Base-by-base conservation (phyloP, 2,797 vertebrate species). In the Pseudocheirus occidentalis region DNA sequence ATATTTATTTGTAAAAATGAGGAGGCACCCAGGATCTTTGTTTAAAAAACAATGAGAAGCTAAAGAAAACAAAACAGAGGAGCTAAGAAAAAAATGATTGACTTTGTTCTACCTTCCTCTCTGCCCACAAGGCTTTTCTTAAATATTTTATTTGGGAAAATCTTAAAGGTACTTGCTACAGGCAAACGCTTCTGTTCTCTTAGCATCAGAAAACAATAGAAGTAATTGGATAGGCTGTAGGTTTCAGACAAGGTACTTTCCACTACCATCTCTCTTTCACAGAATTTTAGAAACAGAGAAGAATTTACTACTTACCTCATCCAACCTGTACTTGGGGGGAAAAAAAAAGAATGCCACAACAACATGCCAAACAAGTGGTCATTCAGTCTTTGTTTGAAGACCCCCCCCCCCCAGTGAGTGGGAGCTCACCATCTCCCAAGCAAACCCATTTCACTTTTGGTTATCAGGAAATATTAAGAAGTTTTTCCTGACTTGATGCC, bases 131-230 rank as follows among this genome's bases (percentile, higher is more conserved):
- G 24, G 14, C 4, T 95, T 95, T 97, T 92, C 92, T 90, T 91
- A 66, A 94, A 55, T 24, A n/a, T 66, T 53, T 93, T 90, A 94
- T 87, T 50, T 46, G 94, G 58, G 95, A 73, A 91, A 90, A 59
- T 66, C 58, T 93, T 58, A n/a, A 28, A 92, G 91, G 59, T n/a
- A 46, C 95, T 93, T 94, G 95, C 89, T 91, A 92, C 89, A 93
- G 46, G 90, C 96, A 91, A 58, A 94, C 55, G 34, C 66, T 94
- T 95, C 95, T 58, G 56, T 54, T 95, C 91, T 95, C 91, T 93
- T 2, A 27, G 24, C 31, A 27, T 31, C 92, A 93, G 59, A 29
- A 91, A 96, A 73, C 73, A 94, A 95, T 14, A 90, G 52, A 94
- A 94, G 73, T 11, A 57, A 94, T 50, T 55, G 81, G 53, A 81